Evolutionary conservation across 2,113 vertebrate species (phyloP).

Genomic region (Phaethon lepturus): DNA sequence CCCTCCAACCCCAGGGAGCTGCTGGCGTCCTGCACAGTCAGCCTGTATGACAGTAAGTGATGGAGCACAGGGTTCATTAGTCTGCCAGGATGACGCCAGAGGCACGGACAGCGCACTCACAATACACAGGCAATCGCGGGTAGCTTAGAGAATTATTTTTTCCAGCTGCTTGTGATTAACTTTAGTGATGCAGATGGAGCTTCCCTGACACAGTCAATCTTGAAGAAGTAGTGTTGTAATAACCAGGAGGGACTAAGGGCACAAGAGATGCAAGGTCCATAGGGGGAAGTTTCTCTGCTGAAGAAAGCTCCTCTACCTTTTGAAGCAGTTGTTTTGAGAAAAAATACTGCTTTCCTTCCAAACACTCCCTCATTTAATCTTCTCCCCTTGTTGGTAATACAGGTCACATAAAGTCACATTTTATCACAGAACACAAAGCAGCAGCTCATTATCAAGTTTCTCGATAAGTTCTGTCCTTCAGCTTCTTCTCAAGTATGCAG

Average conservation of each 20-base stretch:
- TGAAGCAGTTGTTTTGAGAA: not conserved
- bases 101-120: fast-evolving
- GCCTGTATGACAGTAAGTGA: not conserved
- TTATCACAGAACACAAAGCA: not conserved
- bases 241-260: not conserved
- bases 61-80: not conserved
- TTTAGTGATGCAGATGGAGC: not conserved
- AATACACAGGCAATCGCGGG: not conserved
- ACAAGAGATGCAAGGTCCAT: fast-evolving
- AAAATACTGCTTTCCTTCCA: not conserved
- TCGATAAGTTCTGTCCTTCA: not conserved
- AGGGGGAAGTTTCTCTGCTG: not conserved
- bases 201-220: not conserved
- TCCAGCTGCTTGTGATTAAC: not conserved
- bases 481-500: not conserved
- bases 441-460: not conserved
- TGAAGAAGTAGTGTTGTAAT: not conserved
- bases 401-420: not conserved
- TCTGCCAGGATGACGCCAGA: fast-evolving
- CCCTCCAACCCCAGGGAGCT: fast-evolving
- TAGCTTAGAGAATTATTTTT: not conserved
- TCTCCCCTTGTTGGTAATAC: not conserved
- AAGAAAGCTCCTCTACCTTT: not conserved
- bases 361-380: not conserved
- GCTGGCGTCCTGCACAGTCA: fast-evolving